These are phyloP conservation scores for Acromyrmex charruanus DNA, from an alignment of 1,140 invertebrate genomes.

Conservation along the genomic window DNA sequence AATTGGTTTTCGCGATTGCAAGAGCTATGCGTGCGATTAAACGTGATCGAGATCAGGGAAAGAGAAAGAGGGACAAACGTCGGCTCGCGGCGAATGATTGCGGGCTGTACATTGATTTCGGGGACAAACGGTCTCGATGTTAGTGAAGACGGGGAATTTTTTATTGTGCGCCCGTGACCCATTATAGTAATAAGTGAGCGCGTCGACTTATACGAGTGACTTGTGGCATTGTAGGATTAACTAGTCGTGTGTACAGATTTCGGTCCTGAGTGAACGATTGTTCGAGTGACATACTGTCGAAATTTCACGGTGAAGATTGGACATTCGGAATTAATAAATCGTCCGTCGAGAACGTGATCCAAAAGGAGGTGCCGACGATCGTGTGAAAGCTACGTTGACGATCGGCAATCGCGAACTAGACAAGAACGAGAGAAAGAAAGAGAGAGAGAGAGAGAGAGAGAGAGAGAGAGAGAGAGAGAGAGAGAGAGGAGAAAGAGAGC, in stretches of 20 bases:
- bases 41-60: neutral
- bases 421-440: neutral
- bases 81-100: neutral
- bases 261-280: neutral
- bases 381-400: neutral
- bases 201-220: neutral
- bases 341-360: neutral
- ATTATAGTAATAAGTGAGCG: neutral
- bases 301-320: neutral
- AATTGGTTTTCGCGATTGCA: neutral
- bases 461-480: neutral
- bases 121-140: neutral
- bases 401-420: neutral
- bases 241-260: neutral
- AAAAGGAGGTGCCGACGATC: neutral
- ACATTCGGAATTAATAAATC: neutral
- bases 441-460: neutral
- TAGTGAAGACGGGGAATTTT: constrained; percentile 17
- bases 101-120: neutral
- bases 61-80: neutral
- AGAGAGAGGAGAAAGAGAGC: neutral
- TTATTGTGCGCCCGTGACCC: neutral
- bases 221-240: constrained; percentile 41
- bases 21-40: constrained; percentile 22
- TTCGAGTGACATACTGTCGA: neutral